These are phyloP conservation scores for Chrysotoxum bicinctum DNA, from an alignment of 2,888 invertebrate genomes.

Conservation along the genomic window DNA sequence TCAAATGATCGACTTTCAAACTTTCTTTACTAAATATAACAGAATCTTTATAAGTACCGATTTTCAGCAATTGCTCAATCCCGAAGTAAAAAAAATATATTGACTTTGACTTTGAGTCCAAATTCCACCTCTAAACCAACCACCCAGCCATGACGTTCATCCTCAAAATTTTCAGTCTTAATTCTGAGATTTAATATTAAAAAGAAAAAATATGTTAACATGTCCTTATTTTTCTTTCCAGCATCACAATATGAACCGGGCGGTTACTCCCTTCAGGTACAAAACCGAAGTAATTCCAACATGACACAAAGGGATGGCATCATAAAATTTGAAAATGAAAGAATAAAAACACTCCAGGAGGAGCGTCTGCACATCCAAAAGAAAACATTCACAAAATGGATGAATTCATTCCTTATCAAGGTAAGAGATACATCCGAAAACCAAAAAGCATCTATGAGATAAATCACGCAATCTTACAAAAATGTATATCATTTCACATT, in stretches of 20 bases:
- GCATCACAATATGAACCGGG: constrained; percentile 87
- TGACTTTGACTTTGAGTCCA: too few species aligned
- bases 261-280: constrained; percentile 85
- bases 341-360: constrained; percentile 97
- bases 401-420: constrained; percentile 97
- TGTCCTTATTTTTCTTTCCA: constrained; percentile 76
- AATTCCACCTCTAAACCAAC: too few species aligned
- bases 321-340: constrained; percentile 97
- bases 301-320: constrained; percentile 96
- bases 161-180: too few species aligned
- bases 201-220: neutral
- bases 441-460: neutral
- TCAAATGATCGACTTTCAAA: too few species aligned
- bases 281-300: constrained; percentile 85
- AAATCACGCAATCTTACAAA: neutral
- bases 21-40: too few species aligned
- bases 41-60: too few species aligned
- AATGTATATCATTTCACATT: neutral
- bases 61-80: too few species aligned
- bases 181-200: too few species aligned
- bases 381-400: constrained; percentile 99
- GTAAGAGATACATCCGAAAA: constrained; percentile 82
- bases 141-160: too few species aligned
- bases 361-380: constrained; percentile 99
- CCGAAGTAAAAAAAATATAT: too few species aligned